A percentile compares a stretch with the other conserved stretches of the same genome.
phyloP scores from a whole-genome alignment of 2,797 vertebrate species.

The Paedocypris micromegethes region DNA sequence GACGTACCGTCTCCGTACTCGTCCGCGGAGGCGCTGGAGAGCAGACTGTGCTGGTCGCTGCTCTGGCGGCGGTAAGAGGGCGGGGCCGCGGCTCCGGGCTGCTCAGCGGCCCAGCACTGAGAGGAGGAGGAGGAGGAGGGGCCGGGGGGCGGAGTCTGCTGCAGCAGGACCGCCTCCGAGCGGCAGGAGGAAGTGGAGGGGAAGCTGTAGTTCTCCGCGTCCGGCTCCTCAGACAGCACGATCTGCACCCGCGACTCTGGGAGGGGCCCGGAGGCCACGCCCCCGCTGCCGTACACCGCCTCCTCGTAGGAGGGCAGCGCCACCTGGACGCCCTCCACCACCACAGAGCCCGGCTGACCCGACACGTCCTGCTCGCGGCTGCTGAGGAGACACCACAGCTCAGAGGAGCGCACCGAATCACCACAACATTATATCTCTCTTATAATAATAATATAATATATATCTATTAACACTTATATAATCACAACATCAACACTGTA shows the following conservation, averaged over 20 bases:
- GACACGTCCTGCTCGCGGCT: slow-evolving; percentile 92
- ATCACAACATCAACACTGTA: too few relatives aligned
- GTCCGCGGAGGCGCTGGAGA: slow-evolving; percentile 85
- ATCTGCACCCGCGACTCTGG: slow-evolving; percentile 88
- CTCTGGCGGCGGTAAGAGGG: slow-evolving; percentile 78
- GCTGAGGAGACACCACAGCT: slow-evolving; percentile 15
- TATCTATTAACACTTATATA: too few relatives aligned
- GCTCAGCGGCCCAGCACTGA: slow-evolving; percentile 72
- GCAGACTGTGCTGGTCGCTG: slow-evolving; percentile 93
- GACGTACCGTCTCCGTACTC: slow-evolving; percentile 91
- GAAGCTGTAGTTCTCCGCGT: slow-evolving; percentile 73
- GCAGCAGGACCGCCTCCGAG: slow-evolving; percentile 90
- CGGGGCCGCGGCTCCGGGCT: slow-evolving; percentile 64
- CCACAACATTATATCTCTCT: too few relatives aligned
- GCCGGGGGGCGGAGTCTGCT: slow-evolving; percentile 77
- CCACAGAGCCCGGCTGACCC: slow-evolving; percentile 86
- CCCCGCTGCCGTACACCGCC: slow-evolving; percentile 86
- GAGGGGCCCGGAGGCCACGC: slow-evolving; percentile 70
- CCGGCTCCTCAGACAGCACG: slow-evolving; percentile 83
- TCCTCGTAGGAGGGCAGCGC: slow-evolving; percentile 94
- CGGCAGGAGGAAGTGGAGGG: slow-evolving; percentile 69
- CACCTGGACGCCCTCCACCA: slow-evolving; percentile 95
- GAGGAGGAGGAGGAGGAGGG: slow-evolving; percentile 61
- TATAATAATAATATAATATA: too few relatives aligned
- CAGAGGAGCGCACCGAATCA: neutral